Evolutionary conservation across 2,113 vertebrate genomes (phyloP), one percentile per base, ranked within the genome.

Genomic region (Scomber japonicus): DNA sequence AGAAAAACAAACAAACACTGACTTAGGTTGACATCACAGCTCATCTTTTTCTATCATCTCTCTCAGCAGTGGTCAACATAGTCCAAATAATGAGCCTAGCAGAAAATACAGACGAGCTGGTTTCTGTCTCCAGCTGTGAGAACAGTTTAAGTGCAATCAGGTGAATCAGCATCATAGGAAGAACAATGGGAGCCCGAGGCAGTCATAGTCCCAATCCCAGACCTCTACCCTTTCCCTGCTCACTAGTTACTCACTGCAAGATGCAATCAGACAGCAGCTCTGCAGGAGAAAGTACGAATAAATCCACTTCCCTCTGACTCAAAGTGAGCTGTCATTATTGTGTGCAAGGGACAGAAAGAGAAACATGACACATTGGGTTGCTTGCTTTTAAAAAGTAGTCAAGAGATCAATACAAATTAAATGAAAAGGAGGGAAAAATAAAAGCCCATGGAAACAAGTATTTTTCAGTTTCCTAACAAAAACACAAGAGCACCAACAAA

Each of bases 121-220:
- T 62, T 76, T 80, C 40, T 75, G 60, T 55, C 56, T 78, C 48
- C 7, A 57, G 46, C 68, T 53, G 53, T 11, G 80, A 60, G 83
- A 85, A 31, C n/a, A 45, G 70, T 73, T 74, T 64, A 85, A 79
- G 70, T 68, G 56, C 80, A 85, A 84, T 84, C 85, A 88, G 83
- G 67, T 73, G 73, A 80, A 75, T 84, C 83, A 60, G 56, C 49
- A 40, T 24, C 59, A 73, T 31, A 14, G 61, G 19, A 40, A 50
- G 79, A 81, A 84, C 75, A 83, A 75, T 10, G 15, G 49, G 19
- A 83, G 80, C 81, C 81, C 0, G 75, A 75, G 75, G 87, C 71
- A 7, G 61, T 30, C 17, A 5, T 54, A 55, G 83, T 69, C 71
- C 76, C 55, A 61, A 70, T 57, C 75, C 51, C 76, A 71, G 70